Evolutionary conservation across 1,140 invertebrate species (phyloP).

Genomic region (Atta cephalotes): DNA sequence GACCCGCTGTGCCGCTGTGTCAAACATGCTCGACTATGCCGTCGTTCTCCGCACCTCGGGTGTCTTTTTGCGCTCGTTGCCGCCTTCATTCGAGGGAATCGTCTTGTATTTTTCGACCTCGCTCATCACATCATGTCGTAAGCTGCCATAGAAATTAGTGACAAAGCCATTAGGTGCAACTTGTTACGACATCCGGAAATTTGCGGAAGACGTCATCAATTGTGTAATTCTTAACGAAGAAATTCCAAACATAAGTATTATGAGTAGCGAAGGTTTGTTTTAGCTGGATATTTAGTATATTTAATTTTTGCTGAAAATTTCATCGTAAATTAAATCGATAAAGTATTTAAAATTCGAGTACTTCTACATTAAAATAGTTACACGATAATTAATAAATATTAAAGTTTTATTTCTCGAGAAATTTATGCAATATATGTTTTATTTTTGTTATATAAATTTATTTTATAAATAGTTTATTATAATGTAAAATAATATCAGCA

Average conservation of each 20-base stretch:
- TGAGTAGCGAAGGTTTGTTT: not conserved
- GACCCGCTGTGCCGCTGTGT: constrained; percentile 66
- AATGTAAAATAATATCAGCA: not conserved
- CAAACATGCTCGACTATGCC: constrained; percentile 38
- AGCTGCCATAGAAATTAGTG: constrained; percentile 33
- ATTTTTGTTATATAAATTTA: constrained; percentile 1
- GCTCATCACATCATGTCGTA: constrained; percentile 37
- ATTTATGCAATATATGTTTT: not conserved
- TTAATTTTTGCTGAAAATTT: not conserved
- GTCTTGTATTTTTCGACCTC: constrained; percentile 54
- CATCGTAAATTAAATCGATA: not conserved
- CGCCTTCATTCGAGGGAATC: constrained; percentile 40
- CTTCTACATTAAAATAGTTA: not conserved
- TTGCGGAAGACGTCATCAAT: constrained; percentile 15
- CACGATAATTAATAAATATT: not conserved
- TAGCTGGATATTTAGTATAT: not conserved
- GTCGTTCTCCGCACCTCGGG: constrained; percentile 52
- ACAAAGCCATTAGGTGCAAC: constrained; percentile 45
- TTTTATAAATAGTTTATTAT: not conserved
- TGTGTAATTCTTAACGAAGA: constrained; percentile 18
- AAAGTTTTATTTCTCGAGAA: not conserved
- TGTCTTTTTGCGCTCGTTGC: constrained; percentile 49
- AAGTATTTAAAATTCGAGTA: not conserved
- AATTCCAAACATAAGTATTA: constrained; percentile 20
- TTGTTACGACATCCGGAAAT: constrained; percentile 42